Base-by-base conservation (phyloP, 2,888 invertebrate genomes). In the Chrysotoxum bicinctum region DNA sequence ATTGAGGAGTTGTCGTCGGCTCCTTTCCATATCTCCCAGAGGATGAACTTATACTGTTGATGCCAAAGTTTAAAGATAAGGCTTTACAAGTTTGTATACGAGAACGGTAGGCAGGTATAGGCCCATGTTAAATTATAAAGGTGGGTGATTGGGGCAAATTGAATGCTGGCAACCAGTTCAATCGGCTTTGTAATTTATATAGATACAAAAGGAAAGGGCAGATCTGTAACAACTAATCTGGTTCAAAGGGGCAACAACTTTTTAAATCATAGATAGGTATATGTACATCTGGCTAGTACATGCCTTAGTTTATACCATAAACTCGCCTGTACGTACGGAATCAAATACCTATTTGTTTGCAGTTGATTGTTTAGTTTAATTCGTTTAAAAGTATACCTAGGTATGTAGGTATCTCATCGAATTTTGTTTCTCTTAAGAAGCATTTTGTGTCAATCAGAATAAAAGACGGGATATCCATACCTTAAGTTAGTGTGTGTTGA, bases 211-310 rank as follows among this genome's bases (percentile, higher is more conserved):
- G 16, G 21, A 48, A 40, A 48, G 48, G 26, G 23, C 50, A 52
- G n/a, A 45, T 52, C 45, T 37, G 26, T 69, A 69, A 62, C 45
- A 69, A 62, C 45, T 77, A 78, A 78, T 78, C 78, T 58, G 66
- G 78, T 72, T 78, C 64, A 72, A 62, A 66, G 56, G 48, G 48
- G 35, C 50, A 66, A 66, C 19, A 32, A 23, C 21, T 54, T 78
- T 72, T 58, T 40, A 30, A n/a, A 35, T 58, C 16, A 58, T 37
- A n/a, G n/a, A 14, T 30, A 54, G 1, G 32, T 5, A 21, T 8
- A 30, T 30, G 10, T 21, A 1, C 19, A 19, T 9, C 9, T 16
- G 8, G 10, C 8, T 35, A 8, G 35, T 7, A 30, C 12, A 32
- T 32, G 9, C 8, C 9, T 32, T 9, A 0, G 9, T 32, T 26